phyloP scores from a whole-genome alignment of 2,113 vertebrate species.

The Crotalus horridus region DNA sequence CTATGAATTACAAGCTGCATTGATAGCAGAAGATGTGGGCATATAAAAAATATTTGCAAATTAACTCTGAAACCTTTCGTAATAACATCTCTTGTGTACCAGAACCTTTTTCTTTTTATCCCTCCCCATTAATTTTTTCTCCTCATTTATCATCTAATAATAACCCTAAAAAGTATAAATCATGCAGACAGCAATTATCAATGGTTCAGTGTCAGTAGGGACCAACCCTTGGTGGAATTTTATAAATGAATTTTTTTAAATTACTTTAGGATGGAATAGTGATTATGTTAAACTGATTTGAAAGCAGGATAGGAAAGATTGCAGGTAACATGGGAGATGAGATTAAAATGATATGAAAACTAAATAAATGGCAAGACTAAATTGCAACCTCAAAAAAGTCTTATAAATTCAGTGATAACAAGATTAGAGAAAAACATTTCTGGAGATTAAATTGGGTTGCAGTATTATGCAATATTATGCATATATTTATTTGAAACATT shows the following conservation, averaged over 20 bases:
- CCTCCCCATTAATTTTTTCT: constrained; percentile 41
- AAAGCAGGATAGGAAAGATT: constrained; percentile 5
- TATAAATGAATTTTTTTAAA: constrained; percentile 40
- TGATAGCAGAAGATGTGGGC: neutral
- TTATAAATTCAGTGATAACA: neutral
- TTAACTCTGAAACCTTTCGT: neutral
- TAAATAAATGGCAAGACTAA: constrained; percentile 17
- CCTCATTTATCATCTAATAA: constrained; percentile 9
- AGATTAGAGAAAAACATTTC: neutral
- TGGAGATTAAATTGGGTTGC: neutral
- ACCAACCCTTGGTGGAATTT: constrained; percentile 29
- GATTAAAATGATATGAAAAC: neutral
- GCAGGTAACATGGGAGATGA: constrained; percentile 25
- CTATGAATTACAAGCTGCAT: constrained; percentile 46
- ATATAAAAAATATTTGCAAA: neutral
- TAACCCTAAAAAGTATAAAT: constrained; percentile 30
- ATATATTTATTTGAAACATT: neutral
- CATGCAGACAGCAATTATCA: constrained; percentile 11
- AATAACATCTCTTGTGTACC: constrained; percentile 30
- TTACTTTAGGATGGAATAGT: constrained; percentile 28
- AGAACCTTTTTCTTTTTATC: neutral
- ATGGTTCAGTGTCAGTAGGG: constrained; percentile 7
- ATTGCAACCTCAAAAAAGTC: constrained; percentile 1
- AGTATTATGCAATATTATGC: neutral
- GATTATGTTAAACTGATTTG: constrained; percentile 28